A percentile compares a stretch with the other conserved stretches of the same genome.
Evolutionary conservation across 1,140 invertebrate species (phyloP).

Genomic region (Zaprionus nigranus): DNA sequence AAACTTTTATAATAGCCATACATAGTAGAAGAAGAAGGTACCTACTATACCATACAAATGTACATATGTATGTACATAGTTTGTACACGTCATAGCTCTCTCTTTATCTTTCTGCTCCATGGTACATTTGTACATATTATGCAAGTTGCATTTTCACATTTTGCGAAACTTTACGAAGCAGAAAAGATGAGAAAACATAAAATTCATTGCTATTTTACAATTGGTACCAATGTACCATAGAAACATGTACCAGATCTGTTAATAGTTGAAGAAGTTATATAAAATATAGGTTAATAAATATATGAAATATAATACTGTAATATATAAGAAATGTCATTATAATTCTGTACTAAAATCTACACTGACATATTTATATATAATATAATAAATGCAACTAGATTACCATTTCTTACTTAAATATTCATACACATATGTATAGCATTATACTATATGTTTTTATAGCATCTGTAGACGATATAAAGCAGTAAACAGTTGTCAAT

Average conservation of each 20-base stretch:
- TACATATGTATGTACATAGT: neutral
- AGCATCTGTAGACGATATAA: too few relatives aligned
- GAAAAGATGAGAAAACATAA: neutral
- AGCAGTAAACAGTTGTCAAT: too few relatives aligned
- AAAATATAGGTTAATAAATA: neutral
- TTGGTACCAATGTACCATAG: neutral
- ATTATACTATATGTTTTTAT: neutral
- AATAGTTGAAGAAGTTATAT: neutral
- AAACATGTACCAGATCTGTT: neutral
- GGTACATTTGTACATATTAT: slow-evolving; percentile 10
- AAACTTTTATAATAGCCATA: slow-evolving; percentile 71
- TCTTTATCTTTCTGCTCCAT: neutral
- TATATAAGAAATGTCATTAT: too few relatives aligned
- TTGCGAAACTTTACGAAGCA: neutral
- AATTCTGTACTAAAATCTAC: too few relatives aligned
- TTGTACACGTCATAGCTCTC: neutral
- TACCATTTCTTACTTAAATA: too few relatives aligned
- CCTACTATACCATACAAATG: neutral
- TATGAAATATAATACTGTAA: neutral
- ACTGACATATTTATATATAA: too few relatives aligned
- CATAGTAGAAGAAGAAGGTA: slow-evolving; percentile 49
- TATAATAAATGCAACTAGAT: too few relatives aligned
- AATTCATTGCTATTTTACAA: neutral
- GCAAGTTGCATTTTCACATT: slow-evolving; percentile 1
- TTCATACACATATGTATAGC: too few relatives aligned